Evolutionary conservation across 2,888 invertebrate genomes (phyloP).

Genomic region (Ophion obscuratus): DNA sequence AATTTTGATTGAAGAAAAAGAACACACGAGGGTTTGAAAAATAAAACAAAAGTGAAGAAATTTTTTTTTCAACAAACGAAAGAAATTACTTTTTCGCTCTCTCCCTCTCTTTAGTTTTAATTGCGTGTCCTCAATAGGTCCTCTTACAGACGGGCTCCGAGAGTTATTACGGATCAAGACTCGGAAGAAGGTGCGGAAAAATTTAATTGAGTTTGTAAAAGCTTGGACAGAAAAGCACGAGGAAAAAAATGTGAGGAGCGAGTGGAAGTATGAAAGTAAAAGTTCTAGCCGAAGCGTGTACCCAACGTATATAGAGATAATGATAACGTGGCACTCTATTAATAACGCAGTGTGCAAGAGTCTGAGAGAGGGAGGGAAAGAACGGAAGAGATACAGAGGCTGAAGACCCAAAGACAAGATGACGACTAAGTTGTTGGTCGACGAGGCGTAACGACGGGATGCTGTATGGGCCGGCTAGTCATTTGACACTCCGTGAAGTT

Average conservation of each 20-base stretch:
- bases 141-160: background rate
- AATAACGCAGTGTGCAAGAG: background rate
- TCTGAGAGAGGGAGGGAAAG: background rate
- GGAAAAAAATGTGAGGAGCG: background rate
- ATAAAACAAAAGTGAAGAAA: no score
- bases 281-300: background rate
- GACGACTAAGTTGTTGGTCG: conserved; percentile 42
- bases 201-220: conserved; percentile 32
- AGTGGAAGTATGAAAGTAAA: conserved; percentile 27
- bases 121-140: conserved; percentile 21
- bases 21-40: no score
- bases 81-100: background rate
- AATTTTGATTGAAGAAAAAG: no score
- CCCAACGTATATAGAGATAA: conserved; percentile 11
- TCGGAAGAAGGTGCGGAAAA: conserved; percentile 6
- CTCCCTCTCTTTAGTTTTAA: background rate
- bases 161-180: conserved; percentile 1
- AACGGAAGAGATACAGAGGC: background rate
- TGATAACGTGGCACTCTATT: conserved; percentile 36
- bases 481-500: conserved; percentile 62
- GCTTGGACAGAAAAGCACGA: conserved; percentile 5
- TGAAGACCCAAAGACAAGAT: conserved; percentile 2
- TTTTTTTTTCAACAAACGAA: background rate
- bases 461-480: conserved; percentile 41
- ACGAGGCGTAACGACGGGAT: conserved; percentile 47